Evolutionary conservation across 1,140 invertebrate species (phyloP), one percentile per base, ranked within the genome.

Genomic region (Homarus americanus): DNA sequence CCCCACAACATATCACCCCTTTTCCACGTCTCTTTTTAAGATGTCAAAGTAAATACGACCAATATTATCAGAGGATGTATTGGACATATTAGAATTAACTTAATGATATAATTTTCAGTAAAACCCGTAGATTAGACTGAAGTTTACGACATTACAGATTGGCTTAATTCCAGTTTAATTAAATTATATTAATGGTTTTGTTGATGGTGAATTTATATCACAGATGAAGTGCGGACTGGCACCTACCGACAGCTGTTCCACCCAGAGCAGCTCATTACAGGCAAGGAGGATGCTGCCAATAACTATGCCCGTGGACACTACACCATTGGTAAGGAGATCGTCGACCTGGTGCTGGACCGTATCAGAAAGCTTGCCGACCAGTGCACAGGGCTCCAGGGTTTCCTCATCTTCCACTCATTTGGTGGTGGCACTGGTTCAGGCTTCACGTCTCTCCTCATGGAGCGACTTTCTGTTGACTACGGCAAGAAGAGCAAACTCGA

Each of bases 201-300:
- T n/a, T n/a, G n/a, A n/a, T n/a, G n/a, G n/a, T n/a, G n/a, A n/a
- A n/a, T n/a, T n/a, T n/a, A n/a, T n/a, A n/a, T 12, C 36, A 84
- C 82, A 84, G 82, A 84, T 49, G 82, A 84, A 28, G 82, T 84
- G 69, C 63, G 82, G 40, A 84, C 82, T 0, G 82, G 82, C 36
- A 84, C 82, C 0, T 84, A 84, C 82, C 63, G 82, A 5, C 82
- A 84, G 38, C 69, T 84, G 82, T 84, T 82, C 49, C 79, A 82
- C 49, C 79, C 79, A 9, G 79, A 82, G 79, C 79, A 82, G 32
- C 79, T 82, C 36, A 84, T 84, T 66, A 84, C 82, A 12, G 82
- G 82, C 63, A 84, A 84, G 82, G 82, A 84, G 41, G 82, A 84
- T 38, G 82, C 82, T 12, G 82, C 82, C 69, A 84, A 84, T n/a